A percentile compares a stretch with the other conserved stretches of the same genome.
These are phyloP conservation scores for Eurytemora carolleeae DNA, from an alignment of 1,140 invertebrate genomes.

Conservation along the genomic window DNA sequence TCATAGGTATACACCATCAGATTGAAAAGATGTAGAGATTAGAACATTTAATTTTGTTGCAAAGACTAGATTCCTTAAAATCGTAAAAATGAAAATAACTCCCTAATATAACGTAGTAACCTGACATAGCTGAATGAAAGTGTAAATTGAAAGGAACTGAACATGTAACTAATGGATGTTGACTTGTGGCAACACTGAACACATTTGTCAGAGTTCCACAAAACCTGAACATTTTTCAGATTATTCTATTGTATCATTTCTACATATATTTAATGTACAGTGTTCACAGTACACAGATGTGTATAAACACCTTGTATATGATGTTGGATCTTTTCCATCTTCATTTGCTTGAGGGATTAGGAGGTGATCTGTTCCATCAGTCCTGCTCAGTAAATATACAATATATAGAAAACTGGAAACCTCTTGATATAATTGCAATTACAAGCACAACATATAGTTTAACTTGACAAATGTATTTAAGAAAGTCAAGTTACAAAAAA, in stretches of 20 bases:
- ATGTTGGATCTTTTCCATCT: not conserved
- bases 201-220: not conserved
- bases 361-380: not conserved
- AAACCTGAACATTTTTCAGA: not conserved
- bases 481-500: too few relatives aligned
- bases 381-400: not conserved
- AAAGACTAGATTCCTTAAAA: not conserved
- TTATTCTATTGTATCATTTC: too few relatives aligned
- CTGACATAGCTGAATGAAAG: not conserved
- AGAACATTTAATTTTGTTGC: not conserved
- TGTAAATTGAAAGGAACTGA: not conserved
- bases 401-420: too few relatives aligned
- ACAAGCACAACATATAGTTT: too few relatives aligned
- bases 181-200: not conserved
- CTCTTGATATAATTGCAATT: too few relatives aligned
- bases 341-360: not conserved
- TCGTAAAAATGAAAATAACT: not conserved
- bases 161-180: not conserved
- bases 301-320: not conserved
- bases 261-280: too few relatives aligned
- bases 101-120: not conserved
- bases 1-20: too few relatives aligned
- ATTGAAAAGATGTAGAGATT: too few relatives aligned
- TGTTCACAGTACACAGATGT: too few relatives aligned
- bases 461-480: too few relatives aligned